A percentile compares a stretch with the other conserved stretches of the same genome.
phyloP scores from a whole-genome alignment of 2,888 invertebrate species.

The Idaea aversata region DNA sequence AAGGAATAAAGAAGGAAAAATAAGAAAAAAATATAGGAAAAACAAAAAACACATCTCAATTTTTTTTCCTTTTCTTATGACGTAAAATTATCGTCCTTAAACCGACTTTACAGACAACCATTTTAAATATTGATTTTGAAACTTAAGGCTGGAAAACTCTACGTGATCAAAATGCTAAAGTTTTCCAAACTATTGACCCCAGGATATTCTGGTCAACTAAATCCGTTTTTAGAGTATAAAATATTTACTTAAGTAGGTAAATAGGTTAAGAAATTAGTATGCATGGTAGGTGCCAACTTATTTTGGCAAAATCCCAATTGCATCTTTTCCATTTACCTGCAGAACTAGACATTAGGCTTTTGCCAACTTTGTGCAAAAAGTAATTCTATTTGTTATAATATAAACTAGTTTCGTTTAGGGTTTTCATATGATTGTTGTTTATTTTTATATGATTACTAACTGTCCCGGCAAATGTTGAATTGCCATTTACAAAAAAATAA shows the following conservation, averaged over 20 bases:
- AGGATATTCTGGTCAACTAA: slow-evolving; percentile 6
- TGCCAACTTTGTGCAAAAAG: slow-evolving; percentile 11
- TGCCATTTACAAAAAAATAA: no score
- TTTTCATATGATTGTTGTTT: neutral
- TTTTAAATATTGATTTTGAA: no score
- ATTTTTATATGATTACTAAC: neutral
- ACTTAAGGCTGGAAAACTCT: no score
- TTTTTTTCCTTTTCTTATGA: no score
- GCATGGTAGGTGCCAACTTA: slow-evolving; percentile 27
- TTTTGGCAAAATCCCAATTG: slow-evolving; percentile 25
- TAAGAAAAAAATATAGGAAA: no score
- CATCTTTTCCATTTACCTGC: slow-evolving; percentile 29
- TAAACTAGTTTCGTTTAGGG: neutral
- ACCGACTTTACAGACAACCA: no score
- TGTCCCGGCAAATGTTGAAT: no score
- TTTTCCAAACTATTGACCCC: neutral
- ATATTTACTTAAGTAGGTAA: slow-evolving; percentile 17
- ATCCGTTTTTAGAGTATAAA: neutral
- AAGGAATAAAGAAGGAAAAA: no score
- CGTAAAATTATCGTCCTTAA: no score
- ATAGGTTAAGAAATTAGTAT: slow-evolving; percentile 29
- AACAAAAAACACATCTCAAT: no score
- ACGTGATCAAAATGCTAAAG: neutral
- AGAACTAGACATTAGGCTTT: slow-evolving; percentile 21
- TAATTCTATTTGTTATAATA: neutral